Evolutionary conservation across 2,888 invertebrate genomes (phyloP).

Genomic region (Tipula confusa): DNA sequence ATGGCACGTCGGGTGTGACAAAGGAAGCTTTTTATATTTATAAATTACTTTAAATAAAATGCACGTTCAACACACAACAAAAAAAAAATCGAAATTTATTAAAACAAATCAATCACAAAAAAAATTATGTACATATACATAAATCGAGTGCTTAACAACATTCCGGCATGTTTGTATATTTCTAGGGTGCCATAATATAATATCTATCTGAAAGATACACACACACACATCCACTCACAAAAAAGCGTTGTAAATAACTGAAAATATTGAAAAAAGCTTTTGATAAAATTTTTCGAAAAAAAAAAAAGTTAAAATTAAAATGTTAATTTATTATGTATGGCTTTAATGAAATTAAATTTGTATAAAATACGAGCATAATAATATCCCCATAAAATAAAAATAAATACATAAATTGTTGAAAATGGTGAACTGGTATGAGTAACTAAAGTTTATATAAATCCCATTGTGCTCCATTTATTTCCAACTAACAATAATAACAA

Average conservation of each 20-base stretch:
- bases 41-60: background rate
- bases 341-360: conserved; percentile 5
- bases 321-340: background rate
- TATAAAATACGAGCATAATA: background rate
- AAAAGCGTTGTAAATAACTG: background rate
- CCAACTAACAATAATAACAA: background rate
- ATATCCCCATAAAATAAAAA: background rate
- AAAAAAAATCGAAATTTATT: too few species aligned
- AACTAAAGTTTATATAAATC: background rate
- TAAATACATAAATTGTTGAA: background rate
- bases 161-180: background rate
- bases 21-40: background rate
- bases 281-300: background rate
- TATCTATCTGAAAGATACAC: background rate
- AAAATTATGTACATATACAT: background rate
- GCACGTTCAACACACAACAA: background rate
- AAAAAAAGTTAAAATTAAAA: background rate
- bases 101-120: background rate
- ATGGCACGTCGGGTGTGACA: background rate
- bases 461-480: background rate
- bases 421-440: background rate
- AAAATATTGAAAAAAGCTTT: conserved; percentile 9
- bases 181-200: background rate
- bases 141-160: background rate
- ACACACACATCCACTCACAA: too few species aligned